Conservation (phyloP, 2,797 vertebrate species). For the Clarias fuscus region DNA sequence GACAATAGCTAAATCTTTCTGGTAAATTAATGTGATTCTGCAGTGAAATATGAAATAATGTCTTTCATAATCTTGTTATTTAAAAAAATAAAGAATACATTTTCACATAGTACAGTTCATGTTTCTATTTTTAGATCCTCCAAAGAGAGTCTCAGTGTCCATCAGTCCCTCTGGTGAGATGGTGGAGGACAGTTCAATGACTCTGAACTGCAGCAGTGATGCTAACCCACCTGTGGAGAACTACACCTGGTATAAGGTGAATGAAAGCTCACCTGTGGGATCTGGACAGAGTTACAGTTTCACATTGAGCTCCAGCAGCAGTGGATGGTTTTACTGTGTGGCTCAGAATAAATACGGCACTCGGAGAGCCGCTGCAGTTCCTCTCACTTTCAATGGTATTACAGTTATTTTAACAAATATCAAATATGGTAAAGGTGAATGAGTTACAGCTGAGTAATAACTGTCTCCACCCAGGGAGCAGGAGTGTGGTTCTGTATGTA, state of each 20-base stretch:
- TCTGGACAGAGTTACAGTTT: no score
- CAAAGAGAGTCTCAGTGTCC: neutral
- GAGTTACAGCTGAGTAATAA: neutral
- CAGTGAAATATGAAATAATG: neutral
- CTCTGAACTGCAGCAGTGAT: constrained; percentile 18
- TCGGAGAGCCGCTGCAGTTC: no score
- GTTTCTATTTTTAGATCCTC: neutral
- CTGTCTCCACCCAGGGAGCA: neutral
- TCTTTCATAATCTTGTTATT: neutral
- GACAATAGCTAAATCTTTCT: no score
- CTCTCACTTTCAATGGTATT: constrained; percentile 4
- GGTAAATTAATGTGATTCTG: no score
- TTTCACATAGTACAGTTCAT: neutral
- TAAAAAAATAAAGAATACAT: neutral
- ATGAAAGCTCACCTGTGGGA: no score
- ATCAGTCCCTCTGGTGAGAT: neutral
- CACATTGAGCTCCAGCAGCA: no score
- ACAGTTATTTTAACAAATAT: neutral
- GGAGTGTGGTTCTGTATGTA: neutral
- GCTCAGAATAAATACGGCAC: no score
- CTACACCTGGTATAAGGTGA: constrained; percentile 8
- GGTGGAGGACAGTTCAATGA: neutral
- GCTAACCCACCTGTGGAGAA: constrained; percentile 7
- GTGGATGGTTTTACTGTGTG: no score
- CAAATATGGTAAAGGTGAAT: neutral